These are phyloP conservation scores for Myiozetetes cayanensis DNA, from an alignment of 2,113 vertebrate species.

Conservation along the genomic window DNA sequence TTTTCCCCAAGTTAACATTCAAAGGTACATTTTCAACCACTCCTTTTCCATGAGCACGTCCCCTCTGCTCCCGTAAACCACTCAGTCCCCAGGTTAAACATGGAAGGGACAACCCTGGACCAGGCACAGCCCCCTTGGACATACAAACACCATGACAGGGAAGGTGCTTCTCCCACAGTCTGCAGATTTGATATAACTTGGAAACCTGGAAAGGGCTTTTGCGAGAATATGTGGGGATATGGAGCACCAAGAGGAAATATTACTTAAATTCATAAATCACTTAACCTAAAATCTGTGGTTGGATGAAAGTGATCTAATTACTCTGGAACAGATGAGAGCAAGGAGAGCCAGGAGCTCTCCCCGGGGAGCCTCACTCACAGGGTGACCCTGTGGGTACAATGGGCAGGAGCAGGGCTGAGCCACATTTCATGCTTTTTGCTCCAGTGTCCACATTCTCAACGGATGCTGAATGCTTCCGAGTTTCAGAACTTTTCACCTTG, in stretches of 20 bases:
- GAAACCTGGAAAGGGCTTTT: not conserved
- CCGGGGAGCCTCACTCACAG: not conserved
- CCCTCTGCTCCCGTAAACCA: not conserved
- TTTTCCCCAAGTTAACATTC: not conserved
- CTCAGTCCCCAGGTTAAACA: not conserved
- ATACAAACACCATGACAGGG: not conserved
- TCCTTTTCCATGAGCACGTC: not conserved
- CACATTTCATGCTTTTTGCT: not conserved
- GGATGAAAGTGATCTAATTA: not conserved
- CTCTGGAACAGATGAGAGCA: not conserved
- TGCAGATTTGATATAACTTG: not conserved
- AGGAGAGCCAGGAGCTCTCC: not conserved
- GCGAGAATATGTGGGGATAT: not conserved
- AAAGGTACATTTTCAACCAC: not conserved
- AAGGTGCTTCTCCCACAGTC: not conserved
- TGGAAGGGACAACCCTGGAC: rapidly evolving
- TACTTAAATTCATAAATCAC: not conserved
- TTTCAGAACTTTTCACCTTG: not conserved
- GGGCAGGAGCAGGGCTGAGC: not conserved
- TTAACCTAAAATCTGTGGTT: not conserved
- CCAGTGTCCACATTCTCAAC: not conserved
- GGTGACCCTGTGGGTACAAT: rapidly evolving
- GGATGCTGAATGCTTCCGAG: not conserved
- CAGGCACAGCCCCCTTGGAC: not conserved
- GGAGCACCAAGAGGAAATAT: not conserved